Conservation (phyloP, 2,797 vertebrate genomes). For the Morus bassanus region DNA sequence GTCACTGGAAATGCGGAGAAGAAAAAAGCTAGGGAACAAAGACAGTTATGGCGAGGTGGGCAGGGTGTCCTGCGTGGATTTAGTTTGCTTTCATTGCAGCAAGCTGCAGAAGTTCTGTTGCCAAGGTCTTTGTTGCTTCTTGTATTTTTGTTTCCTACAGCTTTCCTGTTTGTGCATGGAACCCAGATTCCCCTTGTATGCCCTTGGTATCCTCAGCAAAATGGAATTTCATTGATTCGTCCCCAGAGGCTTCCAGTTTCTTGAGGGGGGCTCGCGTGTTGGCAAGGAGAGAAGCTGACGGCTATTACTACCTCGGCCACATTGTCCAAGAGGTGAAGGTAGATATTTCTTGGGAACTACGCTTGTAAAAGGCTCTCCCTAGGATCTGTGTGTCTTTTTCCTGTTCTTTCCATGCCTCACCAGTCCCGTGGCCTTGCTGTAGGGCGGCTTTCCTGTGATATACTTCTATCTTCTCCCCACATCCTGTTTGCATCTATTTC, state of each 20-base stretch:
- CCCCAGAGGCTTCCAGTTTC: not conserved
- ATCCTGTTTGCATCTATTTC: not conserved
- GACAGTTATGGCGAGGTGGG: not conserved
- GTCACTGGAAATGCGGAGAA: not conserved
- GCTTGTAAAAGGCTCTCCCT: not conserved
- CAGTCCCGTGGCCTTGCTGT: not conserved
- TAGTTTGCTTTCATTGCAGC: not conserved
- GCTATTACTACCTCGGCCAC: constrained; percentile 68
- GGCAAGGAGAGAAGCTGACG: constrained; percentile 65
- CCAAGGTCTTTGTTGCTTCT: not conserved
- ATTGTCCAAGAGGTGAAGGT: constrained; percentile 52
- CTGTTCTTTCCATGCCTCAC: not conserved
- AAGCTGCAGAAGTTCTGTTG: not conserved
- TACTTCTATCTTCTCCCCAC: not conserved
- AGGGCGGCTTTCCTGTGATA: not conserved
- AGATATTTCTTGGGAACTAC: not conserved
- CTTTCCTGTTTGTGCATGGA: not conserved
- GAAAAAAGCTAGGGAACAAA: not conserved
- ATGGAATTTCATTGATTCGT: not conserved
- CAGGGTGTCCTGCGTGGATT: not conserved
- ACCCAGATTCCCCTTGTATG: not conserved
- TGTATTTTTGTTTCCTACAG: constrained; percentile 19
- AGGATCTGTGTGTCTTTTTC: not conserved
- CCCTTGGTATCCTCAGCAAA: not conserved
- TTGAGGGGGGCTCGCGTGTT: constrained; percentile 57